These are phyloP conservation scores for Tenualosa ilisha DNA, from an alignment of 2,797 vertebrate genomes.

Conservation along the genomic window DNA sequence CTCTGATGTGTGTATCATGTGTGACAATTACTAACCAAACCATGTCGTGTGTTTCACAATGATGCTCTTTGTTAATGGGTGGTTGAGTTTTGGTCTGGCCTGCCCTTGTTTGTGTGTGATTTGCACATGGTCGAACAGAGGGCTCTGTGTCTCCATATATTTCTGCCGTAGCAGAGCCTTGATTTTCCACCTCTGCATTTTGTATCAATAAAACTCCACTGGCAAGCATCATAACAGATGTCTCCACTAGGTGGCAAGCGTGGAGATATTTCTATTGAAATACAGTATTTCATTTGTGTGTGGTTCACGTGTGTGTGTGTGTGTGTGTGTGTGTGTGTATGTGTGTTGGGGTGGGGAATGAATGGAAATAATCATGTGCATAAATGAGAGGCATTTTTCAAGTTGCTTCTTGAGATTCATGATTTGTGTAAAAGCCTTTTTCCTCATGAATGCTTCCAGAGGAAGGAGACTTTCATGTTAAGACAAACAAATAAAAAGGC, in stretches of 20 bases:
- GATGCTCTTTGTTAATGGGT: neutral
- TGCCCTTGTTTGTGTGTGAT: neutral
- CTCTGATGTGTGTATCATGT: neutral
- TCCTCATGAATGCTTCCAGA: conserved; percentile 23
- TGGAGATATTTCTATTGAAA: neutral
- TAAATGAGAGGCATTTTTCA: neutral
- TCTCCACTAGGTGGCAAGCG: neutral
- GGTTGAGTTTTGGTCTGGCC: neutral
- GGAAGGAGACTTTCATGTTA: conserved; percentile 33
- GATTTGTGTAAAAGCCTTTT: conserved; percentile 32
- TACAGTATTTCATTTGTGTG: neutral
- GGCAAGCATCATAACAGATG: neutral
- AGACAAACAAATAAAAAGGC: conserved; percentile 39
- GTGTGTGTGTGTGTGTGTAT: neutral
- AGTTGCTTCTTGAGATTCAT: neutral
- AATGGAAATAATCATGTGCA: neutral
- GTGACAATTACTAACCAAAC: neutral
- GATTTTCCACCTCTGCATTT: conserved; percentile 9
- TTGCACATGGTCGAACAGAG: neutral
- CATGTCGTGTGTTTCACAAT: neutral
- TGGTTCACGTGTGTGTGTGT: neutral
- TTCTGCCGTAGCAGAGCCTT: neutral
- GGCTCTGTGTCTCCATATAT: neutral
- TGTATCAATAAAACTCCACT: neutral
- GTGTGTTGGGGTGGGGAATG: neutral